A percentile compares a stretch with the other conserved stretches of the same genome.
Evolutionary conservation across 2,113 vertebrate species (phyloP).

Genomic region (Seriola rivoliana): DNA sequence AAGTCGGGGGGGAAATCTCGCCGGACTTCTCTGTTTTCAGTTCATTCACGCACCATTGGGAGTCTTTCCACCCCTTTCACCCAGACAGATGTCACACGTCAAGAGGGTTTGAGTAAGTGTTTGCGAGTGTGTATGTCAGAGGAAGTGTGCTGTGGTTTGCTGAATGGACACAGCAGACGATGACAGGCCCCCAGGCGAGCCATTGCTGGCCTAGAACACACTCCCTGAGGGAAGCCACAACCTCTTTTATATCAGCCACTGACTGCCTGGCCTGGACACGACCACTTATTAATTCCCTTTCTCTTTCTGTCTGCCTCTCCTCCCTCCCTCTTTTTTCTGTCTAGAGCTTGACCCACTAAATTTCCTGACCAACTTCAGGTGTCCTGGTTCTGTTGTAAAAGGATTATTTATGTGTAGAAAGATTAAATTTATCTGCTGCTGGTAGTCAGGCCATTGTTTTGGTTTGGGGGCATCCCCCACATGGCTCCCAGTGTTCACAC

Average conservation of each 20-base stretch:
- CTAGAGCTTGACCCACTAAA: conserved; percentile 45
- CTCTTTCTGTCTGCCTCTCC: conserved; percentile 10
- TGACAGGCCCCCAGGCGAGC: conserved; percentile 47
- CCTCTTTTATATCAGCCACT: conserved; percentile 50
- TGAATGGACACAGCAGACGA: conserved; percentile 64
- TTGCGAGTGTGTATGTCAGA: conserved; percentile 37
- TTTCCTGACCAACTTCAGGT: conserved; percentile 39
- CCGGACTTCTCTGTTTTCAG: conserved; percentile 10
- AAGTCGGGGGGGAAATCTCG: not conserved
- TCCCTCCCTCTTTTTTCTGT: not conserved
- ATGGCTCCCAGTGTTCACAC: not conserved
- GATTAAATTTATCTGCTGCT: conserved; percentile 26
- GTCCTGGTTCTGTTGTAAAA: conserved; percentile 38
- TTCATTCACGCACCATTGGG: not conserved
- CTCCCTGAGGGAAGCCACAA: conserved; percentile 50
- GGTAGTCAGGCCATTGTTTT: conserved; percentile 19
- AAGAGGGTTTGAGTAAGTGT: conserved; percentile 17
- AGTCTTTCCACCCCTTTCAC: conserved; percentile 20
- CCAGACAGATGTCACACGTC: conserved; percentile 53
- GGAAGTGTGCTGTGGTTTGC: conserved; percentile 62
- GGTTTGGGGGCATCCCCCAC: not conserved
- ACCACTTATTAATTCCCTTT: conserved; percentile 17
- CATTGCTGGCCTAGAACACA: conserved; percentile 29
- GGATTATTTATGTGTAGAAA: conserved; percentile 30
- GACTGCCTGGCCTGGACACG: conserved; percentile 34